Conservation (phyloP, 2,797 vertebrate genomes). For the Myotis daubentonii region DNA sequence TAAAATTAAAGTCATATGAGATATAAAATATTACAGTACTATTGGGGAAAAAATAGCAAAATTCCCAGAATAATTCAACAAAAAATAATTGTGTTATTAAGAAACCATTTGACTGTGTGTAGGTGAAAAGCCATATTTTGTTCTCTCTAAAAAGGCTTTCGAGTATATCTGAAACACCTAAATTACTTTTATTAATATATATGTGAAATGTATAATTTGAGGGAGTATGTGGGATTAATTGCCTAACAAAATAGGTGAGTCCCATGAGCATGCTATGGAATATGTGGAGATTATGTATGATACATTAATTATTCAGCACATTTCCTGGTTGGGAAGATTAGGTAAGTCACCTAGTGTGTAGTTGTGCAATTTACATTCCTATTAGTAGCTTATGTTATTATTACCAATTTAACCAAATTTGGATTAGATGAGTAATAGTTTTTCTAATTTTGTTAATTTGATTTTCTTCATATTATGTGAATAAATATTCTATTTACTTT, state of each 20-base stretch:
- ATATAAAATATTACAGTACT: conserved; percentile 54
- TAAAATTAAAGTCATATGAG: conserved; percentile 58
- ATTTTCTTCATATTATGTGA: neutral
- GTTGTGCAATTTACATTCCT: neutral
- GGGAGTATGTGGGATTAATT: conserved; percentile 61
- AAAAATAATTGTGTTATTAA: conserved; percentile 74
- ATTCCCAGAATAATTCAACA: conserved; percentile 63
- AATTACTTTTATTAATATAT: conserved; percentile 61
- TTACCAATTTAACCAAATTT: conserved; percentile 2
- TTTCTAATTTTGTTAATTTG: conserved; percentile 22
- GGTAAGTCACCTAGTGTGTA: neutral
- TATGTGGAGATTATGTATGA: no score
- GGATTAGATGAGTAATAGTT: neutral
- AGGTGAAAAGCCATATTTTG: conserved; percentile 64
- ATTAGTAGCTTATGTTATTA: neutral
- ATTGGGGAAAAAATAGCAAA: conserved; percentile 1
- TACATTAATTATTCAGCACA: neutral
- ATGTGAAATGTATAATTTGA: conserved; percentile 38
- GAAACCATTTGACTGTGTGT: conserved; percentile 58
- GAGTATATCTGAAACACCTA: conserved; percentile 55
- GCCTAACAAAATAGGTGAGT: conserved; percentile 61
- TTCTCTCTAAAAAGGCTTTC: conserved; percentile 63
- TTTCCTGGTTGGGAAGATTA: neutral
- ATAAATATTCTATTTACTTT: neutral
- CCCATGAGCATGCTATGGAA: neutral